Evolutionary conservation across 2,797 vertebrate species (phyloP).

Genomic region (Propithecus perrieri): DNA sequence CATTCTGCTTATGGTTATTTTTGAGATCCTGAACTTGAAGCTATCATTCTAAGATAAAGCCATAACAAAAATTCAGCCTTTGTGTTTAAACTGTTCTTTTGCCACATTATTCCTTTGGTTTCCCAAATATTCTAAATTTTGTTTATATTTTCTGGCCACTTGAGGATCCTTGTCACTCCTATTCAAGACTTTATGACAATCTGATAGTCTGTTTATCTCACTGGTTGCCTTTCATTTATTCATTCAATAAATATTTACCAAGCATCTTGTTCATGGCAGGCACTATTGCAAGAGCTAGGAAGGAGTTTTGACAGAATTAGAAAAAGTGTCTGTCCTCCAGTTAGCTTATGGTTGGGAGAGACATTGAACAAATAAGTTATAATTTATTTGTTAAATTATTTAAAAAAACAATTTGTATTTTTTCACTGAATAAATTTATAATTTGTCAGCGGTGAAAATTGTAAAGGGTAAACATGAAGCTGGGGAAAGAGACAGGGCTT

Average conservation of each 20-base stretch:
- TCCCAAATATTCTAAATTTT: background rate
- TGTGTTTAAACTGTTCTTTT: background rate
- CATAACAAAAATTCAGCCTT: background rate
- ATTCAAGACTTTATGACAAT: background rate
- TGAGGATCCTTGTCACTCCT: background rate
- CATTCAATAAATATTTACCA: background rate
- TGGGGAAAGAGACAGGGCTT: background rate
- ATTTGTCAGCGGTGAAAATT: background rate
- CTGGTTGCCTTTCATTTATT: background rate
- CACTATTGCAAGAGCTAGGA: background rate
- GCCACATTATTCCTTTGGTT: background rate
- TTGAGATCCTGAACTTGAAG: background rate
- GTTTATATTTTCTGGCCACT: constrained; percentile 14
- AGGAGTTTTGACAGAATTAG: background rate
- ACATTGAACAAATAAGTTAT: background rate
- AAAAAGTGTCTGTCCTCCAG: background rate
- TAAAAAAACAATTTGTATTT: background rate
- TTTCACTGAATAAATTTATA: background rate
- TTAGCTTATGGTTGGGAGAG: background rate
- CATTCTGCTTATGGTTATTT: constrained; percentile 7
- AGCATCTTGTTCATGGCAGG: background rate
- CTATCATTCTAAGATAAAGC: background rate
- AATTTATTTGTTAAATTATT: background rate
- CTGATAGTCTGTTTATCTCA: background rate
- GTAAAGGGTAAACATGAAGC: background rate